Conservation (phyloP, 2,113 vertebrate genomes). For the Corapipo altera region DNA sequence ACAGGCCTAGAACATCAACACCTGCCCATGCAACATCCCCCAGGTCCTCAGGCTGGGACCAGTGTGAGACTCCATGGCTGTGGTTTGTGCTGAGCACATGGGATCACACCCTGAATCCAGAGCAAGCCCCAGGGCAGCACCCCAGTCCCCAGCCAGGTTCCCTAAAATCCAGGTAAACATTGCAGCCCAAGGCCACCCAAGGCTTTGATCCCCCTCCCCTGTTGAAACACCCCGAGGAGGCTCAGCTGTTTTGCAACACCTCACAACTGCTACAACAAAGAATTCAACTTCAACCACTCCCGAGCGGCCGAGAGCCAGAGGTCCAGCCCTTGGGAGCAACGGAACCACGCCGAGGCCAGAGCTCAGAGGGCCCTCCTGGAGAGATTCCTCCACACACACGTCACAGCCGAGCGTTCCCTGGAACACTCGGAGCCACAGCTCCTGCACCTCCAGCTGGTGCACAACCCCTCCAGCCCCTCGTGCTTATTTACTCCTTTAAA, state of each 20-base stretch:
- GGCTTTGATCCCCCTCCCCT: not conserved
- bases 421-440: rapidly evolving
- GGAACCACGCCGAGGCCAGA: not conserved
- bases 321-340: not conserved
- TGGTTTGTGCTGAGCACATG: no score
- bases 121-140: not conserved
- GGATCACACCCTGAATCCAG: rapidly evolving
- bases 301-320: not conserved
- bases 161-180: not conserved
- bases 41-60: no score
- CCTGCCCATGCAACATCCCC: not conserved
- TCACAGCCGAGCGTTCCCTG: not conserved
- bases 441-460: not conserved
- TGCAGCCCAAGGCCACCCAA: not conserved
- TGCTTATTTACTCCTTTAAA: not conserved
- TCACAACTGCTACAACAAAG: not conserved
- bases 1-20: not conserved
- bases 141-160: not conserved
- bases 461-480: rapidly evolving
- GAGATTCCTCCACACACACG: not conserved
- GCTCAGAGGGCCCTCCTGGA: not conserved
- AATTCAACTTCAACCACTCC: not conserved
- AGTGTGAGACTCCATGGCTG: rapidly evolving
- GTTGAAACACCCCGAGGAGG: not conserved
- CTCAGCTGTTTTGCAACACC: not conserved